Conservation (phyloP, 2,888 invertebrate genomes). For the Tridacna gigas region DNA sequence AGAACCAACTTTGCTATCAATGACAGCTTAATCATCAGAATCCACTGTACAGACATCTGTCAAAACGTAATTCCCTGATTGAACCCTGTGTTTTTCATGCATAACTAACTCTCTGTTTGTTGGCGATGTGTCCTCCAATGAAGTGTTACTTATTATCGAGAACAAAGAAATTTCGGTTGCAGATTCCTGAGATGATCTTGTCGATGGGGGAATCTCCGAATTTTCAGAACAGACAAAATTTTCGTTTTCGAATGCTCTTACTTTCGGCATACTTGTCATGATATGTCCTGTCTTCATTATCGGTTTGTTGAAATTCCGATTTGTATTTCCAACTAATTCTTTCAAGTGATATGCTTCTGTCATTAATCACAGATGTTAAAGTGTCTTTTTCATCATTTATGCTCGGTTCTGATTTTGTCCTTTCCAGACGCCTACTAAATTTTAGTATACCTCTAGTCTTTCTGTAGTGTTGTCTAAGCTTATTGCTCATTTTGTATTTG, state of each 20-base stretch:
- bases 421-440: no score
- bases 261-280: background rate
- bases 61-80: background rate
- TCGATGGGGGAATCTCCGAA: background rate
- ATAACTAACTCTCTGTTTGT: background rate
- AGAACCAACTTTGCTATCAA: background rate
- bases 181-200: background rate
- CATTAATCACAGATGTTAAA: no score
- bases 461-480: background rate
- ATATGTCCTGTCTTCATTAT: background rate
- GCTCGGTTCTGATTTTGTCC: background rate
- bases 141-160: background rate
- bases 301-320: background rate
- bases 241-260: background rate
- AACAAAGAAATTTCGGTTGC: background rate
- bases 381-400: background rate
- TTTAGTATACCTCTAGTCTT: no score
- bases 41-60: background rate
- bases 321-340: background rate
- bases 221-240: background rate
- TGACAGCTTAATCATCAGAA: background rate
- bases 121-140: background rate
- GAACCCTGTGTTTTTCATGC: background rate
- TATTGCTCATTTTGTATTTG: background rate
- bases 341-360: background rate